Evolutionary conservation across 2,797 vertebrate genomes (phyloP).

Genomic region (Microctenopoma steveboyesi): DNA sequence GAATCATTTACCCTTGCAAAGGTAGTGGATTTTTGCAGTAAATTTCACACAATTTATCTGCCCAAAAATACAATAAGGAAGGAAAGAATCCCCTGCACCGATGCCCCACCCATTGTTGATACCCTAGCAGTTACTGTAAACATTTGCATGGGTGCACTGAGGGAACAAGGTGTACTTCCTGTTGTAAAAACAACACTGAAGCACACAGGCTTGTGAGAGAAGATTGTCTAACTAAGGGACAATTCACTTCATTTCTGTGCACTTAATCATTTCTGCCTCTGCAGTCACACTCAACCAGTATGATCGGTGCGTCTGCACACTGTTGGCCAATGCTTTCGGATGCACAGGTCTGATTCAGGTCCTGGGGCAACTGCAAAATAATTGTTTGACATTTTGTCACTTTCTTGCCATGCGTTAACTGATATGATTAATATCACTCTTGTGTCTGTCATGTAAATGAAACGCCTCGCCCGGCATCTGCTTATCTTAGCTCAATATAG

Average conservation of each 20-base stretch:
- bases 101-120: constrained; percentile 63
- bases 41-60: constrained; percentile 38
- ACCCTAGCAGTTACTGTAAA: constrained; percentile 79
- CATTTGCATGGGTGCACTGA: constrained; percentile 77
- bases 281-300: not conserved
- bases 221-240: constrained; percentile 1
- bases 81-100: constrained; percentile 64
- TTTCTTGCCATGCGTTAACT: not conserved
- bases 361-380: not conserved
- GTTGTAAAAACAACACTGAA: constrained; percentile 59
- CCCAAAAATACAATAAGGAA: constrained; percentile 61
- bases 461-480: not conserved
- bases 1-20: constrained; percentile 19
- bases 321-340: not conserved
- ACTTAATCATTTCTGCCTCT: not conserved
- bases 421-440: not conserved
- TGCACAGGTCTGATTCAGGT: not conserved
- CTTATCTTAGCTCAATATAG: not conserved
- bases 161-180: constrained; percentile 83
- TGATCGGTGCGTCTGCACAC: not conserved
- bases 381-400: not conserved
- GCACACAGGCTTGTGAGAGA: constrained; percentile 36
- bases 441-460: not conserved
- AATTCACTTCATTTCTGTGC: not conserved
- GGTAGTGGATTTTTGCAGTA: constrained; percentile 19